Base-by-base conservation (phyloP, 2,113 vertebrate species). In the Spilogale gracilis region DNA sequence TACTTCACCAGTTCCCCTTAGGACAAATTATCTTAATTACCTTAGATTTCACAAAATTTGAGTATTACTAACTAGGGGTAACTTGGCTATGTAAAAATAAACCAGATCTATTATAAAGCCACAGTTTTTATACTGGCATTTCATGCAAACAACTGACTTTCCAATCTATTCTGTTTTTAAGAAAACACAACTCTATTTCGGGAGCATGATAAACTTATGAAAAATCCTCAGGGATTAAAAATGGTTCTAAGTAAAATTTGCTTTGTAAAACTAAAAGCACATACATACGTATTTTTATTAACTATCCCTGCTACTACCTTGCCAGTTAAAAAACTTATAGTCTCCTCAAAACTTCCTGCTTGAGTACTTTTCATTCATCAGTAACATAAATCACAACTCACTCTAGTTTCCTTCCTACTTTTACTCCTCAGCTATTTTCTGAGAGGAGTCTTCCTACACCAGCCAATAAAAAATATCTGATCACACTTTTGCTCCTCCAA, bases 41-140 rank as follows among this genome's bases (percentile, higher is more conserved):
- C 52, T 54, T 60, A 80, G 2, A 81, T 81, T 73, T 95, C 50
- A 69, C 43, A 58, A 92, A 30, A 45, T 61, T 69, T 30, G 32
- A 93, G 43, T 60, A 67, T 16, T 89, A 93, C 16, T 85, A 92
- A 69, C 52, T 97, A 45, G 23, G 30, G 80, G 18, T 89, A 81
- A 92, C 20, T 81, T 17, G 73, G 63, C 50, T 81, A 79, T 14
- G 23, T 61, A 91, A 91, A 96, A 90, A 89, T 52, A 91, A 94
- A 89, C 45, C 58, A 81, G 25, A 88, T 30, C 56, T 38, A 71
- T 80, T 73, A 76, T 93, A 80, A 87, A 91, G 56, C 30, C 20
- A 48, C 5, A 91, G 32, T 78, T 86, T 86, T 78, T 82, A 84
- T 50, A 86, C 13, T 69, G 50, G 17, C 63, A 92, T 60, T 86